Evolutionary conservation across 1,140 invertebrate species (phyloP), one percentile per base, ranked within the genome.

Genomic region (Hylyphantes graminicola): DNA sequence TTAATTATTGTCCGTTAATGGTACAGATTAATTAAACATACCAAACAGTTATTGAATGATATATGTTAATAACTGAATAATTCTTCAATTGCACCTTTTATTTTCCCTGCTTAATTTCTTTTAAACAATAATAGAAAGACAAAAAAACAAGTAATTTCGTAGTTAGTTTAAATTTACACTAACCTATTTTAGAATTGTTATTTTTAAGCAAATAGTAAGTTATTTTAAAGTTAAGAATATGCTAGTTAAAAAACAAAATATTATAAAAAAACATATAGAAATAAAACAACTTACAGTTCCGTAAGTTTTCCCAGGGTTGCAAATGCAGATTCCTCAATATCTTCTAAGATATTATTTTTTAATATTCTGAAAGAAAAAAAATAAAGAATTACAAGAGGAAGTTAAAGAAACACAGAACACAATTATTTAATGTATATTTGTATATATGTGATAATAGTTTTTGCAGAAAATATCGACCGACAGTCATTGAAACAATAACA

Each of bases 291-390:
- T 86, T 87, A 88, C 87, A 89, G 48, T 53, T 86, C 83, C 15
- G 78, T 73, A 12, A 89, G 59, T n/a, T 85, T 84, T 2, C 59
- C 17, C 9, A 85, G 35, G 19, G 61, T 73, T 11, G 79, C 19
- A 57, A 88, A 88, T 8, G 86, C 59, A 5, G 63, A n/a, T 61
- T 85, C 65, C n/a, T 87, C 73, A 12, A 88, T 87, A 2, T 75
- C 87, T 19, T 92, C 88, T 50, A 92, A 90, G 9, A 90, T 88
- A 68, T 93, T 93, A n/a, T 91, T 53, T 70, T 77, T 80, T 7
- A 85, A 70, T 17, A 65, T 78, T 11, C 77, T 85, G 6, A 12
- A 76, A 72, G 12, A 64, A 17, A 51, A 10, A 55, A 70, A 61
- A 35, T 61, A 61, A 50, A 10, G 17, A 75, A 59, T 8, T 74